Conservation (phyloP, 2,113 vertebrate species). For the Lophotis ruficrista region DNA sequence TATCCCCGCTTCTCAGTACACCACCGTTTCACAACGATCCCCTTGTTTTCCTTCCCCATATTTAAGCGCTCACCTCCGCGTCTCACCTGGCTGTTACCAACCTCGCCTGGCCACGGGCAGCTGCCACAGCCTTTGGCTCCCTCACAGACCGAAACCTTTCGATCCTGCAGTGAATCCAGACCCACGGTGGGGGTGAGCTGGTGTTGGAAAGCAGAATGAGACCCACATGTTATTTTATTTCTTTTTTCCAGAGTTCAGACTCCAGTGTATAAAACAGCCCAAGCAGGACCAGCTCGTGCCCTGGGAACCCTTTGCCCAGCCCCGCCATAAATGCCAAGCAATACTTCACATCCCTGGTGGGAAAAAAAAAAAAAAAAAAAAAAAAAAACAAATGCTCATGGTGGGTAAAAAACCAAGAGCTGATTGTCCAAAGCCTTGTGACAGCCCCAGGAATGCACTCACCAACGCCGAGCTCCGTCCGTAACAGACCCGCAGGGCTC, state of each 20-base stretch:
- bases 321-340: not conserved
- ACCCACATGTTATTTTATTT: not conserved
- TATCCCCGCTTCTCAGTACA: not conserved
- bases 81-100: not conserved
- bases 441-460: not conserved
- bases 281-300: not conserved
- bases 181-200: not conserved
- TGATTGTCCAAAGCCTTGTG: not conserved
- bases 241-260: not conserved
- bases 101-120: not conserved
- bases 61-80: not conserved
- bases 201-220: not conserved
- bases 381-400: rapidly evolving
- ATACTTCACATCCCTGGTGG: not conserved
- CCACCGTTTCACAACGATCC: not conserved
- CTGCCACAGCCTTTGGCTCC: not conserved
- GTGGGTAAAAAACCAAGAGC: not conserved
- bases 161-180: not conserved
- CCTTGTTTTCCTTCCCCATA: not conserved
- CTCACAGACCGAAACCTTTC: not conserved
- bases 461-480: not conserved
- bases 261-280: not conserved
- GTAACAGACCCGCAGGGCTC: rapidly evolving
- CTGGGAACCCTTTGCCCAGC: not conserved
- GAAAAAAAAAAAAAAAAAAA: not conserved